Conservation (phyloP, 2,888 invertebrate species). For the Tenthredo livida region DNA sequence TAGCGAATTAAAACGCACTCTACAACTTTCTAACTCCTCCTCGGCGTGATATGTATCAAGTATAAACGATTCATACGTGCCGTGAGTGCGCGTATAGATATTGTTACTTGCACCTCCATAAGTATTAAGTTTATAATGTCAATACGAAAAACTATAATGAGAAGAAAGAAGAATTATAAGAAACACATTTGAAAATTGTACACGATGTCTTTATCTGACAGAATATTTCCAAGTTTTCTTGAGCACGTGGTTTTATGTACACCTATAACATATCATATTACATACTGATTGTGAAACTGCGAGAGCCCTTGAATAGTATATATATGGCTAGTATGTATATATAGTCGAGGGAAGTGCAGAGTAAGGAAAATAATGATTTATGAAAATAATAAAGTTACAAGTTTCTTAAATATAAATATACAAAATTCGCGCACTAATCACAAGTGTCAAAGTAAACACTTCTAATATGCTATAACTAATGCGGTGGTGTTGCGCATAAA, state of each 20-base stretch:
- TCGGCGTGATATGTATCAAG: conserved; percentile 37
- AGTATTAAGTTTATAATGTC: too few relatives aligned
- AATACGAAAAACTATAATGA: neutral
- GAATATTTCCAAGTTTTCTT: neutral
- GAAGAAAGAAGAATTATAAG: neutral
- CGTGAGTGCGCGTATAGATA: conserved; percentile 1
- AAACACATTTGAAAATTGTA: neutral
- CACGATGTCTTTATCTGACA: neutral
- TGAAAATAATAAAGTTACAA: conserved; percentile 5
- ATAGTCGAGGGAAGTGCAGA: neutral
- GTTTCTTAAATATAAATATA: neutral
- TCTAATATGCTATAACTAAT: neutral
- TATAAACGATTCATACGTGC: conserved; percentile 14
- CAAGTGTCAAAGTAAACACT: conserved; percentile 24
- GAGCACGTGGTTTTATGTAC: neutral
- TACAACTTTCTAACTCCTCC: conserved; percentile 33
- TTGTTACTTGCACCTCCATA: neutral
- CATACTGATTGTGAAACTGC: neutral
- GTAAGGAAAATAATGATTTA: neutral
- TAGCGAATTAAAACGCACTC: conserved; percentile 28
- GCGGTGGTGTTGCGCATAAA: neutral
- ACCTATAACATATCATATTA: neutral
- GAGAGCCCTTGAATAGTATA: neutral
- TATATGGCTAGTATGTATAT: neutral
- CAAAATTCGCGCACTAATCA: neutral